Conservation (phyloP, 2,888 invertebrate genomes). For the Horisme vitalbata region DNA sequence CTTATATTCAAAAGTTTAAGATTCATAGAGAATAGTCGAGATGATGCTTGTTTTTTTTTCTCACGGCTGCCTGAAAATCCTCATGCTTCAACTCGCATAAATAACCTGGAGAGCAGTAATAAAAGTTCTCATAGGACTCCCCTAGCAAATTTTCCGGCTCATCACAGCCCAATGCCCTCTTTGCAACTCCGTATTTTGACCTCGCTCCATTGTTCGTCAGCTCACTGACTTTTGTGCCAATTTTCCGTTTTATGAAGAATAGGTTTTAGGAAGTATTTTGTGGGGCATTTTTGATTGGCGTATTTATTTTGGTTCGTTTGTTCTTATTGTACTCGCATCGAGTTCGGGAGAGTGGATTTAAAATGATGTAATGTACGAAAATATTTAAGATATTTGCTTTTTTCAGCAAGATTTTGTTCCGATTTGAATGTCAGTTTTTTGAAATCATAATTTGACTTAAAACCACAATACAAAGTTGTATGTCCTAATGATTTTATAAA, state of each 20-base stretch:
- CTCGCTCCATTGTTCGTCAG: slow-evolving; percentile 40
- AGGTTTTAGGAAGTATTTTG: not conserved
- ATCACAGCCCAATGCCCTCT: slow-evolving; percentile 39
- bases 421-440: no score
- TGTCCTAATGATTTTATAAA: no score
- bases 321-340: slow-evolving; percentile 2
- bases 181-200: slow-evolving; percentile 42
- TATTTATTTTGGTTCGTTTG: slow-evolving; percentile 4
- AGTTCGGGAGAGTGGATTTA: slow-evolving; percentile 21
- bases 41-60: not conserved
- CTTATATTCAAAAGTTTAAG: no score
- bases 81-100: slow-evolving; percentile 22
- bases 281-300: slow-evolving; percentile 1
- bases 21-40: no score
- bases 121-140: slow-evolving; percentile 30
- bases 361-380: no score
- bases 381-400: no score
- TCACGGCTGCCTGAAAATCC: slow-evolving; percentile 1
- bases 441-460: no score
- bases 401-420: no score
- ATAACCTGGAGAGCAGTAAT: slow-evolving; percentile 33
- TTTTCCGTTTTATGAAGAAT: slow-evolving; percentile 30
- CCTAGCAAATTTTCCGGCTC: slow-evolving; percentile 46
- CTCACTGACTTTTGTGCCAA: slow-evolving; percentile 41
- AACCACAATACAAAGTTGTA: no score